These are phyloP conservation scores for Cyphomyrus discorhynchus DNA, from an alignment of 2,113 vertebrate genomes.

Conservation along the genomic window DNA sequence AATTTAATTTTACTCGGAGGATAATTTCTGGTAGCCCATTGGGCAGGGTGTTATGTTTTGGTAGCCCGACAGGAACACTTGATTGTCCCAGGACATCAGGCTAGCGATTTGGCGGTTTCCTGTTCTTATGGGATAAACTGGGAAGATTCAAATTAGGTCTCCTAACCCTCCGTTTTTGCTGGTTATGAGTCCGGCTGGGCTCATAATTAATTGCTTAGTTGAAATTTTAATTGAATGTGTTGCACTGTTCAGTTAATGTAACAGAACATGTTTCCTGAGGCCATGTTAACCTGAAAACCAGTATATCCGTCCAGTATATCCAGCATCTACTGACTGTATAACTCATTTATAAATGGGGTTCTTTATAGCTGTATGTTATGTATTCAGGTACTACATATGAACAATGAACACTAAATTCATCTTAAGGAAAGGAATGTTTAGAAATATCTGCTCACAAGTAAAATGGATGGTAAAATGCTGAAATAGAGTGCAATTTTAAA, in stretches of 20 bases:
- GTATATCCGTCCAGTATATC: background rate
- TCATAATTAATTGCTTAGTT: background rate
- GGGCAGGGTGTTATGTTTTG: background rate
- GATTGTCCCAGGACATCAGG: background rate
- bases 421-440: background rate
- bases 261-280: background rate
- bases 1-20: background rate
- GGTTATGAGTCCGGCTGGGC: background rate
- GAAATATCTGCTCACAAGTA: background rate
- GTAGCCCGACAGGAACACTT: background rate
- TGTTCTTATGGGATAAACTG: background rate
- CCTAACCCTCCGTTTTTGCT: background rate
- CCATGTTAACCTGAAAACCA: background rate
- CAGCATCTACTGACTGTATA: background rate
- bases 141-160: background rate
- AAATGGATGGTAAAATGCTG: background rate
- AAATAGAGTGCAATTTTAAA: background rate
- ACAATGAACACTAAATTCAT: background rate
- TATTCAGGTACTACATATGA: background rate
- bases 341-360: background rate
- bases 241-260: background rate
- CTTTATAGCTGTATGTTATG: background rate
- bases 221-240: background rate
- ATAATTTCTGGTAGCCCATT: background rate
- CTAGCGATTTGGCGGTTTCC: background rate